Percentiles rank a stretch among this genome's conserved stretches.
phyloP scores from a whole-genome alignment of 2,888 invertebrate species.

The Ligdia adustata region DNA sequence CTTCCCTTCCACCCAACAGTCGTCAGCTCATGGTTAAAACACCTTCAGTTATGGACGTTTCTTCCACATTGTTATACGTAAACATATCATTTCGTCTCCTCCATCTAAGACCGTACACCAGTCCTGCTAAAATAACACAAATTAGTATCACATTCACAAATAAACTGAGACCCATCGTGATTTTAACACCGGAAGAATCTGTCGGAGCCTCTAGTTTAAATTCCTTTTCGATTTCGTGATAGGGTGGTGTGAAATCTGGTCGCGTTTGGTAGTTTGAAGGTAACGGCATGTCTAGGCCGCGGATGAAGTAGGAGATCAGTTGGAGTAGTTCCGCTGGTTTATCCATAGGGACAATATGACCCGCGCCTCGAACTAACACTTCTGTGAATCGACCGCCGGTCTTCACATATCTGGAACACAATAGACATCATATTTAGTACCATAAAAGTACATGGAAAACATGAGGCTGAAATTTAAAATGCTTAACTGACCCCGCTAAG shows the following conservation, averaged over 20 bases:
- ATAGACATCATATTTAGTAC: too few species aligned
- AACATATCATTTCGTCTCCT: conserved; percentile 51
- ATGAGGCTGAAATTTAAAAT: background rate
- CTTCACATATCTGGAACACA: conserved; percentile 78
- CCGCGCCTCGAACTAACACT: conserved; percentile 83
- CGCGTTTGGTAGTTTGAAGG: conserved; percentile 43
- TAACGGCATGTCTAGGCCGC: conserved; percentile 43
- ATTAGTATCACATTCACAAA: conserved; percentile 58
- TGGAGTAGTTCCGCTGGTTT: conserved; percentile 76
- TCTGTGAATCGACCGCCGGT: conserved; percentile 81
- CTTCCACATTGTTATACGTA: conserved; percentile 52
- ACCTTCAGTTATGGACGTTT: conserved; percentile 47
- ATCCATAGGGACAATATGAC: conserved; percentile 86
- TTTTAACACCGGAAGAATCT: conserved; percentile 32
- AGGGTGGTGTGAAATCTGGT: conserved; percentile 37
- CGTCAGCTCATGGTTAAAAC: conserved; percentile 44
- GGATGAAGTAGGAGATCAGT: conserved; percentile 57
- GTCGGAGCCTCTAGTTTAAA: background rate
- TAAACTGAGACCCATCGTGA: conserved; percentile 54
- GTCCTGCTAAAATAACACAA: conserved; percentile 42
- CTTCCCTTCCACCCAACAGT: background rate
- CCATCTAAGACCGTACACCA: conserved; percentile 49
- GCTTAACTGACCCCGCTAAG: conserved; percentile 66
- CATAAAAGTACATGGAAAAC: background rate
- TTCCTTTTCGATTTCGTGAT: conserved; percentile 22